These are phyloP conservation scores for Drosophila pseudoobscura DNA, from an alignment of 1,140 invertebrate genomes.

Conservation along the genomic window DNA sequence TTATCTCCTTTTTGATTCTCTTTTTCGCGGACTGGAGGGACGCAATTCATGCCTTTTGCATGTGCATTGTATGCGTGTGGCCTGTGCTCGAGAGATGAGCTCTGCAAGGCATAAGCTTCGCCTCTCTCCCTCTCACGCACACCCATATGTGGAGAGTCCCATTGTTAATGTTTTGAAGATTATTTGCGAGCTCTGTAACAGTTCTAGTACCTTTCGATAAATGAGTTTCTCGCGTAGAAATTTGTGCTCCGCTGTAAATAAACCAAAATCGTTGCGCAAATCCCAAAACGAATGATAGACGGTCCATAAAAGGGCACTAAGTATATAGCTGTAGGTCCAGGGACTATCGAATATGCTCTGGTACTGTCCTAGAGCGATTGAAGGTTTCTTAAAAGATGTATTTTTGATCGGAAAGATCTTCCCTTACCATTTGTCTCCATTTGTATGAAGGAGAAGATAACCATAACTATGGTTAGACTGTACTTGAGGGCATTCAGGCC, in stretches of 20 bases:
- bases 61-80: no score
- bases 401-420: no score
- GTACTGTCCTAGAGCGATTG: conserved; percentile 84
- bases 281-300: conserved; percentile 95
- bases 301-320: conserved; percentile 88
- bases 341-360: conserved; percentile 87
- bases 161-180: no score
- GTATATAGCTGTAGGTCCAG: conserved; percentile 90
- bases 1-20: no score
- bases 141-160: no score
- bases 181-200: neutral
- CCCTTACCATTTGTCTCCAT: conserved; percentile 32
- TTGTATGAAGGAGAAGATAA: conserved; percentile 84
- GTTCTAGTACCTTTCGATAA: conserved; percentile 84
- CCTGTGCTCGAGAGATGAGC: no score
- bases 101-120: no score
- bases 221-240: conserved; percentile 89
- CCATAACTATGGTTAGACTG: conserved; percentile 89
- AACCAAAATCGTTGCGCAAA: conserved; percentile 97
- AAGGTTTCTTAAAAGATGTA: no score
- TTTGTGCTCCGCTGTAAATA: conserved; percentile 93
- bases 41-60: no score
- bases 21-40: no score
- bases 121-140: no score
- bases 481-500: conserved; percentile 93